Conservation (phyloP, 2,797 vertebrate genomes). For the Syngnathus acus region DNA sequence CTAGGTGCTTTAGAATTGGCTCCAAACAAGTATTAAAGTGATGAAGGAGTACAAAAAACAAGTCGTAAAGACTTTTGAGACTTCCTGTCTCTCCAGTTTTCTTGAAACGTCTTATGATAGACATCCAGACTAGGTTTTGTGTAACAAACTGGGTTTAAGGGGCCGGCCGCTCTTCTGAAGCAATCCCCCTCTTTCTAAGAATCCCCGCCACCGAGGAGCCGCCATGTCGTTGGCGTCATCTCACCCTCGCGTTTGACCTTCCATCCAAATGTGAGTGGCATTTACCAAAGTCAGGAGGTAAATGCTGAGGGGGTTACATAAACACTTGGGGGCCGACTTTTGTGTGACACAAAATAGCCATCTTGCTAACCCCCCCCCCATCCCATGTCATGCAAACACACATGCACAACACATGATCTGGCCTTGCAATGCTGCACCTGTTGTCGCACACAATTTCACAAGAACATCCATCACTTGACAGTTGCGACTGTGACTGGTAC, state of each 20-base stretch:
- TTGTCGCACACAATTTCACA: slow-evolving; percentile 11
- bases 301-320: slow-evolving; percentile 23
- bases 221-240: neutral
- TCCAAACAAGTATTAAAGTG: neutral
- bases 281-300: slow-evolving; percentile 26
- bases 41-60: neutral
- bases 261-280: slow-evolving; percentile 4
- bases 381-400: slow-evolving; percentile 14
- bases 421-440: slow-evolving; percentile 29
- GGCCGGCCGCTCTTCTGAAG: neutral
- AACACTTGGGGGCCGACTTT: slow-evolving; percentile 22
- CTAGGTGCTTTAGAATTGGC: neutral
- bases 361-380: too few relatives aligned
- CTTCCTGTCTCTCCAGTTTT: too few relatives aligned
- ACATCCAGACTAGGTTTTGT: neutral
- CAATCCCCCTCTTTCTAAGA: neutral
- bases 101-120: neutral
- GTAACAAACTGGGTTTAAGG: neutral
- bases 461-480: slow-evolving; percentile 6
- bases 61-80: neutral
- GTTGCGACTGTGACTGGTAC: too few relatives aligned
- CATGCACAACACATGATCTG: slow-evolving; percentile 14
- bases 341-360: slow-evolving; percentile 1
- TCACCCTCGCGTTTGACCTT: slow-evolving; percentile 11
- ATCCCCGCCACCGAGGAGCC: neutral